These are phyloP conservation scores for Proterorhinus semilunaris DNA, from an alignment of 2,113 vertebrate species.

Conservation along the genomic window DNA sequence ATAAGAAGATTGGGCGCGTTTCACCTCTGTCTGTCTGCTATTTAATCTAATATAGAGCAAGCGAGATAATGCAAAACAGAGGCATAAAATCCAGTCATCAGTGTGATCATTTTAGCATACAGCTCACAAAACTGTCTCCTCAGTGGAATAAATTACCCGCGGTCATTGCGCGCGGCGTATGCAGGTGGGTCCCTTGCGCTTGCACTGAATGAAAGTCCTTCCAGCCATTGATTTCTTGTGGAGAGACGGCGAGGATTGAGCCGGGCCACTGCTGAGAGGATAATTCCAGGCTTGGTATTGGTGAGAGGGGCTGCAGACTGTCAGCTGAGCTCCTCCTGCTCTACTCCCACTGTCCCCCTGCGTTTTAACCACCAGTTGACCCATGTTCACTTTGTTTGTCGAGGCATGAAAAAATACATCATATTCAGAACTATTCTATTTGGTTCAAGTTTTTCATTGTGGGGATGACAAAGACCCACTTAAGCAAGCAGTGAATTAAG, in stretches of 20 bases:
- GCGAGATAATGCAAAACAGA: conserved; percentile 16
- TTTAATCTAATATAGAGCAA: conserved; percentile 33
- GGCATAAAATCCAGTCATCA: conserved; percentile 12
- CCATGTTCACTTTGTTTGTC: conserved; percentile 21
- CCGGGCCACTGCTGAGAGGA: conserved; percentile 63
- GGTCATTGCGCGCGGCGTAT: conserved; percentile 24
- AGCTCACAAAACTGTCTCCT: background rate
- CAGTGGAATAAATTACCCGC: conserved; percentile 15
- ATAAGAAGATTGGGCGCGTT: conserved; percentile 34
- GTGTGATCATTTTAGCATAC: conserved; percentile 10
- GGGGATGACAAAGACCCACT: background rate
- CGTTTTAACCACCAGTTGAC: conserved; percentile 50
- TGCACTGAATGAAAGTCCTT: conserved; percentile 30
- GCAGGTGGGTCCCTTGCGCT: conserved; percentile 33
- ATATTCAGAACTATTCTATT: background rate
- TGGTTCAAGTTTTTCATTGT: background rate
- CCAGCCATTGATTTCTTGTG: conserved; percentile 50
- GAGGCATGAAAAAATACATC: conserved; percentile 7
- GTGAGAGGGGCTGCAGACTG: conserved; percentile 59
- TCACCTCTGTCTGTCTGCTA: conserved; percentile 28
- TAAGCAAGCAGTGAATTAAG: background rate
- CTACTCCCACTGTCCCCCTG: conserved; percentile 32
- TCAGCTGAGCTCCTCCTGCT: conserved; percentile 50
- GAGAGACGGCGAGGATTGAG: conserved; percentile 42
- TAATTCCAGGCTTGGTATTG: conserved; percentile 65